Conservation (phyloP, 2,888 invertebrate species). For the Callosobruchus maculatus region DNA sequence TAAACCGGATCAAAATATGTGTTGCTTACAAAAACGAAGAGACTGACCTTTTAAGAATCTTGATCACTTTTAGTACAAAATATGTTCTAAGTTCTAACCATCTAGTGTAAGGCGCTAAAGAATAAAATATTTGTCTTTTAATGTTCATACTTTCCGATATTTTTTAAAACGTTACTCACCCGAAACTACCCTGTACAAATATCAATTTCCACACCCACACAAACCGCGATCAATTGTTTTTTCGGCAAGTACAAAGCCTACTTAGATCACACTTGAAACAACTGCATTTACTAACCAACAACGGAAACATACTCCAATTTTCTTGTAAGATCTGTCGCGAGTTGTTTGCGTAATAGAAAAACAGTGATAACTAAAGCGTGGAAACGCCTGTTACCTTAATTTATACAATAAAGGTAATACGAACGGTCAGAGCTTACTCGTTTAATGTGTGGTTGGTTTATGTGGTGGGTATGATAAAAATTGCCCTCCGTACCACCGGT, state of each 20-base stretch:
- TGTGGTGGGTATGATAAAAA: background rate
- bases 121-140: too few species aligned
- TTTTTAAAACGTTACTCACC: background rate
- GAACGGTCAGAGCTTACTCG: background rate
- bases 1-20: too few species aligned
- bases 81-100: too few species aligned
- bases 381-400: background rate
- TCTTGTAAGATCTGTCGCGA: background rate
- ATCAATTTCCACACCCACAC: constrained; percentile 1
- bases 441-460: background rate
- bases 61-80: too few species aligned
- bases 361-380: background rate
- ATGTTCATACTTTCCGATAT: too few species aligned
- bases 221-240: constrained; percentile 1
- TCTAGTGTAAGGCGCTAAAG: too few species aligned
- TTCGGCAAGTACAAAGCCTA: constrained; percentile 5
- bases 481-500: background rate
- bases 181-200: background rate
- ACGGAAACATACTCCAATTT: constrained; percentile 23
- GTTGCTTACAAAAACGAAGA: too few species aligned
- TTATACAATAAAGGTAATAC: background rate
- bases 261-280: background rate
- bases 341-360: background rate
- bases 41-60: too few species aligned
- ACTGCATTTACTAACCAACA: constrained; percentile 27